Percentiles rank a stretch among this genome's conserved stretches.
These are phyloP conservation scores for Smittia sp. DNA, from an alignment of 2,888 invertebrate genomes.

Conservation along the genomic window DNA sequence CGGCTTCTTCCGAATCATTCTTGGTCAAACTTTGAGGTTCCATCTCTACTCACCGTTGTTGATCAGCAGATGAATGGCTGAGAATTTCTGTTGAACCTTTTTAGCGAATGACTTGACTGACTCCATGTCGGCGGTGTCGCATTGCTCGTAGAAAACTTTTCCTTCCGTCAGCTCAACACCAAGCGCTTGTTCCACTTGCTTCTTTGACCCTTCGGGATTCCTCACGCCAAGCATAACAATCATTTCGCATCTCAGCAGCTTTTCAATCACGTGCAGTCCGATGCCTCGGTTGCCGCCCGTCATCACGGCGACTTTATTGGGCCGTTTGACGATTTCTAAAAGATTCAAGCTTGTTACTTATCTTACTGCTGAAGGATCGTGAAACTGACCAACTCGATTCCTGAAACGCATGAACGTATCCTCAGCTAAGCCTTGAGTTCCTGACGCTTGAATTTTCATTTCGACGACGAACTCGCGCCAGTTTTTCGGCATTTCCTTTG, in stretches of 20 bases:
- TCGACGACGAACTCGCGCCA: slow-evolving; percentile 53
- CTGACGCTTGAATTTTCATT: slow-evolving; percentile 50
- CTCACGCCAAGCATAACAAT: slow-evolving; percentile 67
- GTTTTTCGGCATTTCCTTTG: slow-evolving; percentile 51
- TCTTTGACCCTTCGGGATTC: slow-evolving; percentile 59
- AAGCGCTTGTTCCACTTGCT: slow-evolving; percentile 49
- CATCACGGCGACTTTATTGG: slow-evolving; percentile 71
- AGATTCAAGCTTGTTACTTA: slow-evolving; percentile 44
- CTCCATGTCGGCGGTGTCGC: slow-evolving; percentile 73
- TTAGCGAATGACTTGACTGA: slow-evolving; percentile 75
- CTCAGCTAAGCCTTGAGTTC: slow-evolving; percentile 49
- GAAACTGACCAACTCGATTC: slow-evolving; percentile 51
- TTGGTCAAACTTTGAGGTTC: background rate
- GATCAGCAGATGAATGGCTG: slow-evolving; percentile 69
- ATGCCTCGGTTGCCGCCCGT: slow-evolving; percentile 88
- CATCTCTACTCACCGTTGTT: slow-evolving; percentile 67
- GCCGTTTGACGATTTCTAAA: slow-evolving; percentile 62
- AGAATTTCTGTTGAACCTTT: slow-evolving; percentile 61
- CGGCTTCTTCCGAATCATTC: background rate
- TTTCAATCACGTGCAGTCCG: slow-evolving; percentile 72
- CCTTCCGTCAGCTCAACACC: slow-evolving; percentile 55
- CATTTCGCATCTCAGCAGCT: slow-evolving; percentile 72
- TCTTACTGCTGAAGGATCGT: background rate
- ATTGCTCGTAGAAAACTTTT: slow-evolving; percentile 62
- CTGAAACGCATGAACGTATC: slow-evolving; percentile 47